Evolutionary conservation across 1,140 invertebrate genomes (phyloP).

Genomic region (Dinothrombium tinctorium): DNA sequence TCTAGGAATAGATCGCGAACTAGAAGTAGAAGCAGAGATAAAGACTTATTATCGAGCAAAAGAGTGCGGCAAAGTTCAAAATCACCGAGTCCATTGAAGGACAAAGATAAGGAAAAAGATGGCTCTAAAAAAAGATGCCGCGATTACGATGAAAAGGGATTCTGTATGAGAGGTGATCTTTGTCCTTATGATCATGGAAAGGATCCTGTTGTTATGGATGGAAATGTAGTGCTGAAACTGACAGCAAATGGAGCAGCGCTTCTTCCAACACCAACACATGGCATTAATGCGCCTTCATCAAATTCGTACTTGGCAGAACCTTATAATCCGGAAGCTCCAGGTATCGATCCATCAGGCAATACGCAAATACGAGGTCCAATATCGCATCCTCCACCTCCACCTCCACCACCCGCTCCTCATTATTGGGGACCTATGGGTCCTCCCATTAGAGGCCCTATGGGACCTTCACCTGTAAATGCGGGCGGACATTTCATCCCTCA

Average conservation of each 20-base stretch:
- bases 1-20: constrained; percentile 3
- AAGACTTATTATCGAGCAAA: constrained; percentile 1
- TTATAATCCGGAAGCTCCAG: constrained; percentile 66
- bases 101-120: background rate
- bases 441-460: no score
- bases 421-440: constrained; percentile 12
- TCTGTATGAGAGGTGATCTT: constrained; percentile 77
- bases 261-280: constrained; percentile 7
- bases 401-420: constrained; percentile 16
- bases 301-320: constrained; percentile 21
- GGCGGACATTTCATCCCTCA: background rate
- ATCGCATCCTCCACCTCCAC: constrained; percentile 22
- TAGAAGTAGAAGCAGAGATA: constrained; percentile 1
- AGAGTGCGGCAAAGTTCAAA: background rate
- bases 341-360: constrained; percentile 26
- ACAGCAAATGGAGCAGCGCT: constrained; percentile 21
- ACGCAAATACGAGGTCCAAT: constrained; percentile 21
- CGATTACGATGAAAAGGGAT: constrained; percentile 50
- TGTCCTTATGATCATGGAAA: constrained; percentile 85
- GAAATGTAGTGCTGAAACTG: constrained; percentile 9
- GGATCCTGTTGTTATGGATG: constrained; percentile 73
- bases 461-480: constrained; percentile 11
- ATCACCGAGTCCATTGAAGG: background rate
- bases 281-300: constrained; percentile 7
- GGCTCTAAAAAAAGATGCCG: constrained; percentile 20